Evolutionary conservation across 2,888 invertebrate species (phyloP), one percentile per base, ranked within the genome.

Genomic region (Amaurobius ferox): DNA sequence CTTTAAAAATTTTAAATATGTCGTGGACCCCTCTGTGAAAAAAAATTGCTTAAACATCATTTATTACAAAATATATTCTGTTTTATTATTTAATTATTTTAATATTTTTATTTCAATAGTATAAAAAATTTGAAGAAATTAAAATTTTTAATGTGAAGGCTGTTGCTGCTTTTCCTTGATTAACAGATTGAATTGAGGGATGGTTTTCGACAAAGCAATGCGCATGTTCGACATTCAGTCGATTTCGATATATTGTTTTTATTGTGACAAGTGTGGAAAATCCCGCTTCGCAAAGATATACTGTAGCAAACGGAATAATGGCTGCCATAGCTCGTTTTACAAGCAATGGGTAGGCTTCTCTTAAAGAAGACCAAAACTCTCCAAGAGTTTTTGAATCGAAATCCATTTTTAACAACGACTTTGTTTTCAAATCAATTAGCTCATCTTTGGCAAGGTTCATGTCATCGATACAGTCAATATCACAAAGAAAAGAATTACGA

Each of bases 401-500:
- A 73, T 73, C 62, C 74, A 74, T 74, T 74, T 74, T 74, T 74
- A 64, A 64, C 64, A 35, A 74, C 26, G 64, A 74, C 62, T 74
- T 74, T 74, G 74, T 64, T 74, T 64, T 74, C 62, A 74, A 40
- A 74, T 74, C 74, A 62, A 74, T 74, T 64, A 74, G 74, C 74
- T 74, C 74, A 74, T 74, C 74, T 74, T 74, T 74, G 40, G 64
- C 74, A 74, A 77, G 67, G 76, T 77, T 68, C 35, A 77, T 77
- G 55, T 77, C 77, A 68, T 77, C 68, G 77, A 77, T 77, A 77
- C 77, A 77, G 77, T 77, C 76, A 76, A 76, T 76, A 76, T 66
- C 76, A 76, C 76, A 76, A 67, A 76, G 76, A 76, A 76, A 76
- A 76, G 76, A 66, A 76, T 76, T 76, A 76, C 76, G 76, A 76